These are phyloP conservation scores for Rhopalosiphum nymphaeae DNA, from an alignment of 2,888 invertebrate genomes.

Conservation along the genomic window DNA sequence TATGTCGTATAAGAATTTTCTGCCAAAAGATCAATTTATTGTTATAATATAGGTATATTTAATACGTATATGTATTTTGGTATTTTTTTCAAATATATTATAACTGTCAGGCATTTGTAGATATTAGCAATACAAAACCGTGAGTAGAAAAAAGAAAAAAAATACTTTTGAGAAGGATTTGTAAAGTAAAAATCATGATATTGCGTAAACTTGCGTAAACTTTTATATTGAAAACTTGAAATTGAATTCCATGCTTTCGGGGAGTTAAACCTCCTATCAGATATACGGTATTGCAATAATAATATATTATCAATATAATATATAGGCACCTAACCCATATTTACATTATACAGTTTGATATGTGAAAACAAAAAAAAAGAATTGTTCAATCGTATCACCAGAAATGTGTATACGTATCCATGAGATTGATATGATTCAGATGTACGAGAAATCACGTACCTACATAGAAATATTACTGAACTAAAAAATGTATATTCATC, in stretches of 20 bases:
- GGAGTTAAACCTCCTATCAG: neutral
- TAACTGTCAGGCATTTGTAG: neutral
- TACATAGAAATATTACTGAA: neutral
- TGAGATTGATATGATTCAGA: neutral
- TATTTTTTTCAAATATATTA: neutral
- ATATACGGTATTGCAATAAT: neutral
- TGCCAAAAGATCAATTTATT: neutral
- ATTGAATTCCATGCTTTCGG: neutral
- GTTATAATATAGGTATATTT: neutral
- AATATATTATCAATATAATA: neutral
- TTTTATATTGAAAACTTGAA: conserved; percentile 17
- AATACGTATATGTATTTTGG: neutral
- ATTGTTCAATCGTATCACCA: neutral
- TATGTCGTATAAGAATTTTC: neutral
- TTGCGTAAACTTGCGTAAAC: neutral
- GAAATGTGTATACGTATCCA: neutral
- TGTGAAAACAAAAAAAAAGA: neutral
- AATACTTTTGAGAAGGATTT: neutral
- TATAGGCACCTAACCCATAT: neutral
- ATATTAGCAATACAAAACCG: neutral
- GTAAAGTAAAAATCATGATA: neutral
- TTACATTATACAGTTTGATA: neutral
- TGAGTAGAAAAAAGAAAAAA: neutral
- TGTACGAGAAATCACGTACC: neutral
- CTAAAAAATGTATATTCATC: neutral